A percentile compares a stretch with the other conserved stretches of the same genome.
Evolutionary conservation across 2,888 invertebrate species (phyloP).

Genomic region (Leptarthrus brevirostris): DNA sequence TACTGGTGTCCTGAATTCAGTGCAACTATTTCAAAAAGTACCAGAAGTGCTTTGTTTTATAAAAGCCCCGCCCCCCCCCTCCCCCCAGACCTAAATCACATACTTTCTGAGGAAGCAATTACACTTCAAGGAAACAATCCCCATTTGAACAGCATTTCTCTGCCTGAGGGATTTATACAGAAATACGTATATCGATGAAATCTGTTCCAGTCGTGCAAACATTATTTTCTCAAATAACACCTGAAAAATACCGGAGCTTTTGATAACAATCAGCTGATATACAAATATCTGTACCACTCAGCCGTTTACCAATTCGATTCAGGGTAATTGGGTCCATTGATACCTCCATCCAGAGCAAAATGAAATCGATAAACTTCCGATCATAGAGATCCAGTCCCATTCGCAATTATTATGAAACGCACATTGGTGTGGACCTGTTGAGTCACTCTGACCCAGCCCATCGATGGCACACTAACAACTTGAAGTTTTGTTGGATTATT

Average conservation of each 20-base stretch:
- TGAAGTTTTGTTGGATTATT: slow-evolving; percentile 31
- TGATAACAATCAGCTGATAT: slow-evolving; percentile 4
- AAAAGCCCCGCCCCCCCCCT: too few relatives aligned
- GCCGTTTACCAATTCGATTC: slow-evolving; percentile 26
- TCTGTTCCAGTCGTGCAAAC: neutral
- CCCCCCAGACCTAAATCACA: too few relatives aligned
- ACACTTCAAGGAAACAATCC: too few relatives aligned
- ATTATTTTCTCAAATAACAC: neutral
- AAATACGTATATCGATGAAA: neutral
- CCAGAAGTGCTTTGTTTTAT: too few relatives aligned
- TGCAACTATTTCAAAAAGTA: too few relatives aligned
- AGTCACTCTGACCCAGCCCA: slow-evolving; percentile 35
- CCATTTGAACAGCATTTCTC: neutral
- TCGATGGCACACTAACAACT: neutral
- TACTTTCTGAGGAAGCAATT: too few relatives aligned
- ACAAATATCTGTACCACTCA: neutral
- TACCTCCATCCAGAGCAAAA: neutral
- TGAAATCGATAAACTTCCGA: slow-evolving; percentile 30
- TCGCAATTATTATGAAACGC: neutral
- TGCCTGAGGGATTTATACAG: neutral
- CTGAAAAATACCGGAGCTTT: neutral
- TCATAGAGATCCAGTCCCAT: slow-evolving; percentile 3
- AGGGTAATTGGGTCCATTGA: slow-evolving; percentile 25
- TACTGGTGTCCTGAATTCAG: too few relatives aligned
- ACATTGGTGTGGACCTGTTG: slow-evolving; percentile 14